Conservation (phyloP, 1,140 invertebrate species). For the Solen grandis region DNA sequence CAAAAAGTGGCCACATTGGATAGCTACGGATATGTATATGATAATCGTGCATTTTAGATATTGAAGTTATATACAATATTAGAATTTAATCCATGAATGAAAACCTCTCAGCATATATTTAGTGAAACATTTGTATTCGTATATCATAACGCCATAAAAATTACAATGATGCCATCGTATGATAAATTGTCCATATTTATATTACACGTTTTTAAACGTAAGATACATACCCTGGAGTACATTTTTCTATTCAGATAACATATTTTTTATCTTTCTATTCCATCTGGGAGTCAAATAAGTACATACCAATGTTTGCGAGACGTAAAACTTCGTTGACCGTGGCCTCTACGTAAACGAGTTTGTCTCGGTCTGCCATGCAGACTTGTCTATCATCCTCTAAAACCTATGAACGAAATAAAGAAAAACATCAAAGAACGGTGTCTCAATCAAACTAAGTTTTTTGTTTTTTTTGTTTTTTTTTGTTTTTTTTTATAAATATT, state of each 20-base stretch:
- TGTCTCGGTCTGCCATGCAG: slow-evolving; percentile 14
- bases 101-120: neutral
- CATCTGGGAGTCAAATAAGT: neutral
- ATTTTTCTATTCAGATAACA: neutral
- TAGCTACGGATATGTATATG: too few relatives aligned
- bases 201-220: neutral
- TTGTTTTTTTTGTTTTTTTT: too few relatives aligned
- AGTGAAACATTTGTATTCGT: neutral
- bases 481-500: too few relatives aligned
- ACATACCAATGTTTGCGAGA: slow-evolving; percentile 29
- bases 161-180: neutral
- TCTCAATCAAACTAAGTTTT: too few relatives aligned
- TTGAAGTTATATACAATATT: too few relatives aligned
- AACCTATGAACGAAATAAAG: neutral
- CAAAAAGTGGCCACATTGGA: too few relatives aligned
- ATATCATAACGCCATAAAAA: neutral
- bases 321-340: slow-evolving; percentile 32
- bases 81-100: too few relatives aligned
- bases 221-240: neutral
- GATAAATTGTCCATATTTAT: neutral
- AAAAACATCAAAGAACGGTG: neutral
- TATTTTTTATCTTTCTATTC: neutral
- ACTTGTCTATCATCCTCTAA: neutral
- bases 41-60: too few relatives aligned
- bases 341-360: slow-evolving; percentile 44